Conservation (phyloP, 2,797 vertebrate genomes). For the Enteromius viviparus region DNA sequence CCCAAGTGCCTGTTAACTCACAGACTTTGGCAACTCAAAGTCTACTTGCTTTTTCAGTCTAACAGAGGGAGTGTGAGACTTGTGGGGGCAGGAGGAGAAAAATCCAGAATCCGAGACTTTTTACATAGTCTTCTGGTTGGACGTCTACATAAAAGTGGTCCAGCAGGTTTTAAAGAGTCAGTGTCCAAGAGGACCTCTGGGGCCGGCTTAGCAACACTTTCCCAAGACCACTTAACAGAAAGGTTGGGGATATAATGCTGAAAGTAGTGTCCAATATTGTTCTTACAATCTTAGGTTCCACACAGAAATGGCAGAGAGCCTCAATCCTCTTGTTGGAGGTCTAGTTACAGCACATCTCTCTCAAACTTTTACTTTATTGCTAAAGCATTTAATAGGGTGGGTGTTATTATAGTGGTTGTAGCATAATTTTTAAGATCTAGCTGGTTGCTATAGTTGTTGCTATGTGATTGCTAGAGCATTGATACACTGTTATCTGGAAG, state of each 20-base stretch:
- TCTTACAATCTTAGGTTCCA: background rate
- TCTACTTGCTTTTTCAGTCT: constrained; percentile 28
- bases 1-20: constrained; percentile 26
- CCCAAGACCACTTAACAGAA: constrained; percentile 14
- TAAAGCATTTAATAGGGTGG: background rate
- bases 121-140: constrained; percentile 41
- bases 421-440: background rate
- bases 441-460: background rate
- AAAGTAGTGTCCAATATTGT: background rate
- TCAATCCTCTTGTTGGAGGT: background rate
- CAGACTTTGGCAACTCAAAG: constrained; percentile 23
- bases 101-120: constrained; percentile 15
- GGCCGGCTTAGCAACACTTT: constrained; percentile 25
- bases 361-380: background rate
- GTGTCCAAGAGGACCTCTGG: constrained; percentile 36
- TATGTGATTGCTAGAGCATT: background rate
- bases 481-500: background rate
- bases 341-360: constrained; percentile 2
- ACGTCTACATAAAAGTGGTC: constrained; percentile 51
- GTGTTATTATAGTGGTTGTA: background rate
- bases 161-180: constrained; percentile 59
- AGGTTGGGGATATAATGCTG: background rate
- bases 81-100: constrained; percentile 15
- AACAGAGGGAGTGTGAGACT: constrained; percentile 42
- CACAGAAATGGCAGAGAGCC: constrained; percentile 9